phyloP scores from a whole-genome alignment of 30 jellyfish, hydroid and myxozoan species.

The Pelagia noctiluca region DNA sequence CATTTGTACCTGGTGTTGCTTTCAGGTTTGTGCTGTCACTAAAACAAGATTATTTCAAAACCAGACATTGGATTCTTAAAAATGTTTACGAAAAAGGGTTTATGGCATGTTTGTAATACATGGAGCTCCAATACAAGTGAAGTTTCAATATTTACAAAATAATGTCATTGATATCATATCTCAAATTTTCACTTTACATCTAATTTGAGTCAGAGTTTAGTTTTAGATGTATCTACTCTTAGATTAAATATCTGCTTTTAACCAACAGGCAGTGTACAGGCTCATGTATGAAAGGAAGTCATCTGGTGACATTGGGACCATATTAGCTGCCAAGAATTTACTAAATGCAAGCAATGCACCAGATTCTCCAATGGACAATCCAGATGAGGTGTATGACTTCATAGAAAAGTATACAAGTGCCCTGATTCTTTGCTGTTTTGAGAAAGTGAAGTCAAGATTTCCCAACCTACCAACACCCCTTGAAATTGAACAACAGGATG shows the following conservation, averaged over 20 bases:
- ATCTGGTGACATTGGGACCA: constrained; percentile 41
- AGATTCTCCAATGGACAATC: constrained; percentile 42
- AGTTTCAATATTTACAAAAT: too few relatives aligned
- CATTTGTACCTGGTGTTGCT: too few relatives aligned
- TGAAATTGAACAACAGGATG: constrained; percentile 35
- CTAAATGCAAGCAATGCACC: constrained; percentile 39
- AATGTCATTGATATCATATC: too few relatives aligned
- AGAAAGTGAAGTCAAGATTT: constrained; percentile 13
- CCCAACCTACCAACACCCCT: constrained; percentile 40
- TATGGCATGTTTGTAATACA: neutral
- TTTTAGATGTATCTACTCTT: constrained; percentile 26
- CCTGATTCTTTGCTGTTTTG: constrained; percentile 22
- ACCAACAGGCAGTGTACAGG: constrained; percentile 30
- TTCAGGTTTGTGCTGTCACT: too few relatives aligned
- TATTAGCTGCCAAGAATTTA: constrained; percentile 30
- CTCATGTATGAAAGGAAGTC: constrained; percentile 39
- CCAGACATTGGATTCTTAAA: too few relatives aligned
- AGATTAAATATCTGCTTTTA: constrained; percentile 21
- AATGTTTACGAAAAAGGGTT: neutral
- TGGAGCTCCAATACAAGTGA: too few relatives aligned
- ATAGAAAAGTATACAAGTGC: constrained; percentile 26
- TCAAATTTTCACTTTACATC: too few relatives aligned
- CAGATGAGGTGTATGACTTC: constrained; percentile 20
- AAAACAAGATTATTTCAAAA: too few relatives aligned
- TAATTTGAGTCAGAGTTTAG: too few relatives aligned